A percentile compares a stretch with the other conserved stretches of the same genome.
Conservation (phyloP, 2,888 invertebrate genomes). For the Hanleya hanleyi region DNA sequence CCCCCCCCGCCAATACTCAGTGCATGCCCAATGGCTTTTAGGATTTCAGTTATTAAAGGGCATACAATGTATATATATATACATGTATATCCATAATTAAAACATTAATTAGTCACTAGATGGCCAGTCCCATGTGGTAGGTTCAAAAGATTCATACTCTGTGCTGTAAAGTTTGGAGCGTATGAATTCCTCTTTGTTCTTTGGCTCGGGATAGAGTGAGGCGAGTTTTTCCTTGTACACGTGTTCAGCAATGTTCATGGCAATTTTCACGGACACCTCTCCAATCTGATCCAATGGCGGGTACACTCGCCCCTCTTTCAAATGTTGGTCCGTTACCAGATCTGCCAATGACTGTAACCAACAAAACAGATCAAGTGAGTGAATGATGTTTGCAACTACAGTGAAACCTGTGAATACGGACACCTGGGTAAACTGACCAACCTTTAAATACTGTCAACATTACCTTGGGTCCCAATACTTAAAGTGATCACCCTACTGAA, state of each 20-base stretch:
- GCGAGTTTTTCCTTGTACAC: conserved; percentile 80
- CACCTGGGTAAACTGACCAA: no score
- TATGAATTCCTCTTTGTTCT: conserved; percentile 74
- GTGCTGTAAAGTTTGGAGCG: conserved; percentile 51
- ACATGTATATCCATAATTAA: no score
- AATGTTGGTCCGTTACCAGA: conserved; percentile 85
- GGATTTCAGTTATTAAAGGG: no score
- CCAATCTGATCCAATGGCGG: conserved; percentile 89
- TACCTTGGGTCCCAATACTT: no score
- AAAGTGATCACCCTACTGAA: no score
- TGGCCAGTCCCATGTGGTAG: conserved; percentile 74
- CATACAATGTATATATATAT: no score
- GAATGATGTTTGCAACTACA: no score
- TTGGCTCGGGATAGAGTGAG: conserved; percentile 75
- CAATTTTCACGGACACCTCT: conserved; percentile 90
- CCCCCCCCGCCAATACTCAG: no score
- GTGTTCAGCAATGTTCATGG: conserved; percentile 84
- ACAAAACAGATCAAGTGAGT: no score
- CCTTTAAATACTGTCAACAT: no score
- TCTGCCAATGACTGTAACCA: conserved; percentile 78
- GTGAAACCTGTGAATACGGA: no score
- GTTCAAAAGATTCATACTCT: conserved; percentile 74
- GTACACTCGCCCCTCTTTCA: conserved; percentile 90
- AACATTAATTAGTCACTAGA: not conserved
- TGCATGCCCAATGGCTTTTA: no score